Evolutionary conservation across 92 coral and sea anemone species (phyloP).

Genomic region (Zoanthus gigantus): DNA sequence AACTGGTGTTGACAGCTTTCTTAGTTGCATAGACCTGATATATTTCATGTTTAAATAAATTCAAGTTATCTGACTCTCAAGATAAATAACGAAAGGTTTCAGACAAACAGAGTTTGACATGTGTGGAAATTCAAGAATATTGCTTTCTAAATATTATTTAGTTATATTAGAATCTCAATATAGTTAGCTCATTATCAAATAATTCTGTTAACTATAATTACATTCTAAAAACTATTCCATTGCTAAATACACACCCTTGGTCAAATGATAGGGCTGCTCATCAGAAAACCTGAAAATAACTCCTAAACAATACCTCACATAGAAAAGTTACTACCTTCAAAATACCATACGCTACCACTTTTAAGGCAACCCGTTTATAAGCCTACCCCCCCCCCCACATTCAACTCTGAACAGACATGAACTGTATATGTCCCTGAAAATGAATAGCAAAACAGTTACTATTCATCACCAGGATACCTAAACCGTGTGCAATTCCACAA

Average conservation of each 20-base stretch:
- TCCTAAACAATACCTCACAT: background rate
- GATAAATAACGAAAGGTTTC: constrained; percentile 23
- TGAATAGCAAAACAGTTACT: too few species aligned
- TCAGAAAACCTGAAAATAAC: constrained; percentile 31
- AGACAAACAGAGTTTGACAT: constrained; percentile 35
- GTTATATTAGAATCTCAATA: constrained; percentile 4
- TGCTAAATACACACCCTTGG: constrained; percentile 27
- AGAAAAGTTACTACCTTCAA: background rate
- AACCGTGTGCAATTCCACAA: too few species aligned
- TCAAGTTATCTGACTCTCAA: constrained; percentile 22
- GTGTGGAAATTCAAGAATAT: constrained; percentile 26
- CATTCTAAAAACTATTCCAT: constrained; percentile 14
- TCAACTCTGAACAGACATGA: too few species aligned
- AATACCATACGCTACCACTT: background rate
- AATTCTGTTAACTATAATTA: background rate
- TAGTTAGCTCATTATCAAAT: constrained; percentile 20
- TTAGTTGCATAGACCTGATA: constrained; percentile 27
- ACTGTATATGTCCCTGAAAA: too few species aligned
- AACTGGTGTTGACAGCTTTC: constrained; percentile 27
- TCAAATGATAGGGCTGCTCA: constrained; percentile 10
- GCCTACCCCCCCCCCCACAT: background rate
- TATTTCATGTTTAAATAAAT: constrained; percentile 25
- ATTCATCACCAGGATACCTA: too few species aligned
- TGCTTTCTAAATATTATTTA: constrained; percentile 5
- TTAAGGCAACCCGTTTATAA: background rate